A percentile compares a stretch with the other conserved stretches of the same genome.
phyloP scores from a whole-genome alignment of 2,888 invertebrate species.

The Callyntrura guangdongensis region DNA sequence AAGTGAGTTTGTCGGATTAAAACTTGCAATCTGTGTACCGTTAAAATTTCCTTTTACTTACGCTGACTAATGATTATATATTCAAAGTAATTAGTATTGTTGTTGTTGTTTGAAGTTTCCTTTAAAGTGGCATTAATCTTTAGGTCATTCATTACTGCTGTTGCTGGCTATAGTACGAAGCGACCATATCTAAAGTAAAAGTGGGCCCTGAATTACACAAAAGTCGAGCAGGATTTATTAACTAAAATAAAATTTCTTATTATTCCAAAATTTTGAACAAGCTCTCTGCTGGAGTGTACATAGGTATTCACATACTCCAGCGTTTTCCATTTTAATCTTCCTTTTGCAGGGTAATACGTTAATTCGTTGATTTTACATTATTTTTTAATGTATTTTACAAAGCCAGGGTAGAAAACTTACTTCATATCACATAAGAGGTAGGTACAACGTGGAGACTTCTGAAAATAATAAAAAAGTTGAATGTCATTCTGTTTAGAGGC shows the following conservation, averaged over 20 bases:
- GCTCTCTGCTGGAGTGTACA: neutral
- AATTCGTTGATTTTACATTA: conserved; percentile 26
- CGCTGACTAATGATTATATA: conserved; percentile 34
- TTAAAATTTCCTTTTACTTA: neutral
- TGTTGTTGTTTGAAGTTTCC: conserved; percentile 33
- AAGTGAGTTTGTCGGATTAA: neutral
- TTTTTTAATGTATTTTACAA: neutral
- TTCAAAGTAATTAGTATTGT: conserved; percentile 35
- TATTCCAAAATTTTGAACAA: conserved; percentile 11
- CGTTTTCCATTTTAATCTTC: conserved; percentile 7
- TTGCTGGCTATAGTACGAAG: neutral
- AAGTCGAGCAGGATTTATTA: conserved; percentile 17
- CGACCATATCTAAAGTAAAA: too few species aligned
- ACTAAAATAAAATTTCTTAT: neutral
- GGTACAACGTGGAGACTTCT: neutral
- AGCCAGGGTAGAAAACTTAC: neutral
- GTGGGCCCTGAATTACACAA: neutral
- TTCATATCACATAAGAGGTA: too few species aligned
- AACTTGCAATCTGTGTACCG: neutral
- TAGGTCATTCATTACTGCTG: conserved; percentile 25
- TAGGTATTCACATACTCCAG: too few species aligned
- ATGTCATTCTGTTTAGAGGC: conserved; percentile 15
- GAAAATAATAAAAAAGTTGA: conserved; percentile 12
- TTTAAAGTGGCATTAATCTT: neutral
- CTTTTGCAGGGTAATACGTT: conserved; percentile 4